Evolutionary conservation across 2,113 vertebrate genomes (phyloP), one percentile per base, ranked within the genome.

Genomic region (Tympanuchus pallidicinctus): DNA sequence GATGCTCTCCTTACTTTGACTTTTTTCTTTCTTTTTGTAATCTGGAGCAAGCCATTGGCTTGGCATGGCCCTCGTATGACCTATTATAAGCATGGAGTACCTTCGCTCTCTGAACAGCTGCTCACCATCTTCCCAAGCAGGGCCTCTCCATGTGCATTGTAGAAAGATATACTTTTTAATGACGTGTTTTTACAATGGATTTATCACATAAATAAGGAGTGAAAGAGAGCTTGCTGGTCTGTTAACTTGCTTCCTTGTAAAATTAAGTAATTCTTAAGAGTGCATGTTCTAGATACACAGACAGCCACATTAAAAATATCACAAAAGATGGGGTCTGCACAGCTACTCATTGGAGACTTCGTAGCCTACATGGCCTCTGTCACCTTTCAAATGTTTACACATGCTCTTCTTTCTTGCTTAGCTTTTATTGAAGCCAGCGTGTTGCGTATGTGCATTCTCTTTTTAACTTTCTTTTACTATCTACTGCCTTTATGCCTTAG

Each of bases 151-250:
- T 78, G 40, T 82, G 27, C 16, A 3, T 25, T 72, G n/a, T 86
- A 43, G 19, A 91, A 94, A 72, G 43, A 59, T 57, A 83, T 19
- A 57, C 8, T 75, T 91, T 92, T 88, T 91, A 38, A 72, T 63
- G 11, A 27, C 69, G 42, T 91, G 74, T 82, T 92, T 94, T 90
- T 81, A 57, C 88, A 90, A 54, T 57, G 76, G 79, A 88, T 88
- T 94, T 92, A 57, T 94, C 91, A 86, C 40, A 81, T 88, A 91
- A 94, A 86, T 91, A 88, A 82, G 43, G 61, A 78, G 80, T 32
- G 52, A 65, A 88, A 80, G 89, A 73, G 61, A 78, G 69, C 72
- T 95, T 89, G 43, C 93, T 71, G 42, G 32, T 88, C 85, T 94
- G 79, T 71, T 92, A 80, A 90, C 88, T 92, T 88, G 45, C 72